phyloP scores from a whole-genome alignment of 2,888 invertebrate species.

The Ichneumon xanthorius region DNA sequence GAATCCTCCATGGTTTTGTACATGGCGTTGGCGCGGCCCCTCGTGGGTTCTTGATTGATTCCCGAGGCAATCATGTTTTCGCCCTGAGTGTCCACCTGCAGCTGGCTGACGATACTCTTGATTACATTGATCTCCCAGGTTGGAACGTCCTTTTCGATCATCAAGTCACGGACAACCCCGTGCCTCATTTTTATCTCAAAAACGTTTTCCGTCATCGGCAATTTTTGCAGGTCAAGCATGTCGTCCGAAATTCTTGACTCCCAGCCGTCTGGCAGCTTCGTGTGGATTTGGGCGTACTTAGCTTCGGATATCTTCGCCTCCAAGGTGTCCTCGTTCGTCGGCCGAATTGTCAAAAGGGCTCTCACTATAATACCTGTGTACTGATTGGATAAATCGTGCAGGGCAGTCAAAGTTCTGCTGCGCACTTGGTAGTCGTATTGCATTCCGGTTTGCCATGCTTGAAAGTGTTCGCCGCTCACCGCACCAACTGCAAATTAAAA shows the following conservation, averaged over 20 bases:
- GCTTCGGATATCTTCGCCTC: constrained; percentile 85
- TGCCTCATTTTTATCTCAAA: constrained; percentile 88
- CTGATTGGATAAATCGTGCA: constrained; percentile 86
- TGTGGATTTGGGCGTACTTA: constrained; percentile 86
- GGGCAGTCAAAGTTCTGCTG: constrained; percentile 87
- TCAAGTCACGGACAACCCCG: constrained; percentile 87
- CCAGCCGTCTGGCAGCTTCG: constrained; percentile 86
- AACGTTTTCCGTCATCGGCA: constrained; percentile 86
- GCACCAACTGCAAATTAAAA: constrained; percentile 70
- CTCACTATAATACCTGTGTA: constrained; percentile 87
- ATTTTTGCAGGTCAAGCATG: constrained; percentile 86
- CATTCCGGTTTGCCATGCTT: constrained; percentile 80
- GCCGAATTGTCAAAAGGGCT: constrained; percentile 87
- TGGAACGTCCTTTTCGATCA: constrained; percentile 86
- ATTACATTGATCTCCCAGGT: constrained; percentile 90
- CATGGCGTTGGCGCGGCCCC: constrained; percentile 85
- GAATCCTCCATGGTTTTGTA: constrained; percentile 91
- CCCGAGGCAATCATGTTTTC: constrained; percentile 85
- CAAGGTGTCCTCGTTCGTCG: constrained; percentile 85
- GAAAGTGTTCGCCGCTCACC: constrained; percentile 65
- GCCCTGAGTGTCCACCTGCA: constrained; percentile 89
- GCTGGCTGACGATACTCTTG: constrained; percentile 89
- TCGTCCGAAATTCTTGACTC: constrained; percentile 84
- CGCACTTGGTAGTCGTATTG: constrained; percentile 82
- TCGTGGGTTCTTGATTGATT: constrained; percentile 79